Conservation (phyloP, 2,797 vertebrate species). For the Aselliscus stoliczkanus region DNA sequence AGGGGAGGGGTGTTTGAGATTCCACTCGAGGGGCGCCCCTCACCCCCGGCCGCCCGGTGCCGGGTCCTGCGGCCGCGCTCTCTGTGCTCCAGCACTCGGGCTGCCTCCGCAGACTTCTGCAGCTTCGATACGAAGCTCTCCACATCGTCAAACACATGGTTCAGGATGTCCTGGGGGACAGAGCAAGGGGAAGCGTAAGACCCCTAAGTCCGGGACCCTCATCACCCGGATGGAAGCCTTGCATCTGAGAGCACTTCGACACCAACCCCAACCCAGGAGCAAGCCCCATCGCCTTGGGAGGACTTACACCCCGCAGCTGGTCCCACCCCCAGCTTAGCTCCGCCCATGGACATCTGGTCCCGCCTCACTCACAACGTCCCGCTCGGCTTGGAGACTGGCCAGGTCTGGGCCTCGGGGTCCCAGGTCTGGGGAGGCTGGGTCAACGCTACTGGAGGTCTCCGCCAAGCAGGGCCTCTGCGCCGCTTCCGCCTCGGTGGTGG, state of each 20-base stretch:
- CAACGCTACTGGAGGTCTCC: background rate
- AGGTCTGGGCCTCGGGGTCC: constrained; percentile 42
- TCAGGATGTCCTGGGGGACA: constrained; percentile 86
- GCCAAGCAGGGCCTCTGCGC: rapidly evolving
- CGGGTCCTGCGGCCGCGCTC: constrained; percentile 88
- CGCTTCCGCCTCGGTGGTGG: constrained; percentile 37
- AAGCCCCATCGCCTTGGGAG: rapidly evolving
- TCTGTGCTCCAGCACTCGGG: constrained; percentile 84
- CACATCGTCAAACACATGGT: constrained; percentile 92
- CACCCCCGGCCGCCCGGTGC: constrained; percentile 85
- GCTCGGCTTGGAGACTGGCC: constrained; percentile 49
- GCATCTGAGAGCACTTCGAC: rapidly evolving
- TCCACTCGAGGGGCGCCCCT: background rate
- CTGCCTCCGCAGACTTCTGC: constrained; percentile 89
- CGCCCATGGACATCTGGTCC: rapidly evolving
- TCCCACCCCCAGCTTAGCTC: no score
- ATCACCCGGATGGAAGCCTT: rapidly evolving
- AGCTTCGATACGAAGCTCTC: constrained; percentile 89
- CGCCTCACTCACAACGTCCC: constrained; percentile 75
- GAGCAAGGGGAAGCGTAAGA: no score
- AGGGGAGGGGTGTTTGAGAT: background rate
- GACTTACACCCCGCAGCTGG: background rate
- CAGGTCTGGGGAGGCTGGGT: background rate
- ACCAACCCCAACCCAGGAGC: background rate
- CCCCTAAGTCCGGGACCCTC: background rate